Conservation (phyloP, 2,113 vertebrate species). For the Enhydra lutris region DNA sequence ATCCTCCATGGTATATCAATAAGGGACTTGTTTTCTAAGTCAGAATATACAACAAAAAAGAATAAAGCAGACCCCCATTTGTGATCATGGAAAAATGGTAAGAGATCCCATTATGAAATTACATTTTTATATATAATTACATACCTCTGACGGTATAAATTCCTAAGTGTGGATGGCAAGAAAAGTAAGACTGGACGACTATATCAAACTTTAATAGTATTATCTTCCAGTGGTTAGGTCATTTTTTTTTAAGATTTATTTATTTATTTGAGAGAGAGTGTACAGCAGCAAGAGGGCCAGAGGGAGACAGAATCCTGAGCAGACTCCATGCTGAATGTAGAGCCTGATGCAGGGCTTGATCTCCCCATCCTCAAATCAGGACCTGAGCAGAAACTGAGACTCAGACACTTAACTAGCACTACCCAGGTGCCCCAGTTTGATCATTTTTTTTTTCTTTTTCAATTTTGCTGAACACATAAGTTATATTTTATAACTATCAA, state of each 20-base stretch:
- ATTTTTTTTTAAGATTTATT: not conserved
- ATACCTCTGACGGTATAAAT: not conserved
- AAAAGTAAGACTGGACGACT: not conserved
- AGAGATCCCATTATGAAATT: not conserved
- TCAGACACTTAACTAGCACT: not conserved
- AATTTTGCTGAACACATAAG: not conserved
- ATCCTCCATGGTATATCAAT: not conserved
- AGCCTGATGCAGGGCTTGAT: not conserved
- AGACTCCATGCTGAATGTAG: not conserved
- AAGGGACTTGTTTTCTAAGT: not conserved
- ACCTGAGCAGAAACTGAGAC: not conserved
- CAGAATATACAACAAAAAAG: not conserved
- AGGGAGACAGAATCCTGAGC: not conserved
- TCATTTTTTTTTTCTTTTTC: constrained; percentile 36
- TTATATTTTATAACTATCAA: not conserved
- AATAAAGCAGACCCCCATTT: not conserved
- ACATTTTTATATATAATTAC: not conserved
- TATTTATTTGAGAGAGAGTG: not conserved
- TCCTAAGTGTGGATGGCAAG: not conserved
- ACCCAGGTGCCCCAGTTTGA: not conserved
- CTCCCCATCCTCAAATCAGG: not conserved
- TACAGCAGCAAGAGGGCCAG: not conserved
- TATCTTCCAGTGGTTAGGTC: not conserved
- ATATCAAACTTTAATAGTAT: not conserved
- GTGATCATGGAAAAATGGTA: not conserved